A percentile compares a stretch with the other conserved stretches of the same genome.
These are phyloP conservation scores for Endomychus coccineus DNA, from an alignment of 2,888 invertebrate species.

Conservation along the genomic window DNA sequence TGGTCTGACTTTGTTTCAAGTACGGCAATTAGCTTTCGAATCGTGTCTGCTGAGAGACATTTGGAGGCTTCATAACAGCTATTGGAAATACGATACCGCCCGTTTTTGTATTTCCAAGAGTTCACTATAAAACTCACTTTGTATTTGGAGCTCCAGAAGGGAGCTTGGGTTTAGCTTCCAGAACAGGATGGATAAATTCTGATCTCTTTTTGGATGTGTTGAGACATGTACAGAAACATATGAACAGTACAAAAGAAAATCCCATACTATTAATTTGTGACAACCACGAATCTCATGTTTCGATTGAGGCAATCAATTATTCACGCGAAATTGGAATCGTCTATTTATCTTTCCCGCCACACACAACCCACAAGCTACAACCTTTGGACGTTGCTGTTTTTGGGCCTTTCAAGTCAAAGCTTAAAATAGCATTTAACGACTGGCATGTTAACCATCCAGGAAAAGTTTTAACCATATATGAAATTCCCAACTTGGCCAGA, in stretches of 20 bases:
- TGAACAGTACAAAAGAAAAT: conserved; percentile 3
- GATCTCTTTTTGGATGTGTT: conserved; percentile 8
- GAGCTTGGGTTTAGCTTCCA: conserved; percentile 16
- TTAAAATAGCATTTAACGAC: conserved; percentile 19
- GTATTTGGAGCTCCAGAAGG: conserved; percentile 18
- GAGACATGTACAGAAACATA: conserved; percentile 2
- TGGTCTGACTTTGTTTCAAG: conserved; percentile 21
- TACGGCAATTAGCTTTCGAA: conserved; percentile 15
- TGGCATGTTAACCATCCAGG: conserved; percentile 16
- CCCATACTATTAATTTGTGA: conserved; percentile 8
- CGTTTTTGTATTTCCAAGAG: conserved; percentile 20
- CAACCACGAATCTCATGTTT: conserved; percentile 15
- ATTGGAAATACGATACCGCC: conserved; percentile 19
- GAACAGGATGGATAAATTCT: conserved; percentile 21
- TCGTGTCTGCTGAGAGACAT: conserved; percentile 17
- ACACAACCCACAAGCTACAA: conserved; percentile 27
- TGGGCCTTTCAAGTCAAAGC: conserved; percentile 27
- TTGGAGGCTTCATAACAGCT: conserved; percentile 21
- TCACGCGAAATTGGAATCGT: conserved; percentile 29
- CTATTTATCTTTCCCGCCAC: conserved; percentile 32
- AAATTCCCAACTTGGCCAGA: no score
- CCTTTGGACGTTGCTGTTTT: conserved; percentile 20
- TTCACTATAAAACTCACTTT: conserved; percentile 18
- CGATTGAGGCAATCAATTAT: conserved; percentile 21
- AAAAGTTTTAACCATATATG: conserved; percentile 22